phyloP scores from a whole-genome alignment of 2,797 vertebrate genomes.

The Dromococcyx pavoninus region DNA sequence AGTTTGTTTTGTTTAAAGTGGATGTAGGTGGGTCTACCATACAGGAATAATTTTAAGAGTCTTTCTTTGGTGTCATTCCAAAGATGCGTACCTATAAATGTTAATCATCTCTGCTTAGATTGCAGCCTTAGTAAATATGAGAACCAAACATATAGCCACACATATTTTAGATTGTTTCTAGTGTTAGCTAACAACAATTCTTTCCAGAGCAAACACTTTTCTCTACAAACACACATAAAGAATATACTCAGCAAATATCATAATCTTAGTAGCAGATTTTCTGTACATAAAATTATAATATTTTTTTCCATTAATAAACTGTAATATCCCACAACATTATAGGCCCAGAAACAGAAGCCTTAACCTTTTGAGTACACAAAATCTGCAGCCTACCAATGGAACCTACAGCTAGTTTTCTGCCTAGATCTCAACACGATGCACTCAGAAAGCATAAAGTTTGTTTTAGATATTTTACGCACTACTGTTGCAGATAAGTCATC shows the following conservation, averaged over 20 bases:
- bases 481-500: neutral
- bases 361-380: neutral
- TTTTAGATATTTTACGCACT: neutral
- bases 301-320: neutral
- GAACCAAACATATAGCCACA: neutral
- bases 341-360: neutral
- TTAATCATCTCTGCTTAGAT: neutral
- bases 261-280: neutral
- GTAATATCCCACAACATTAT: neutral
- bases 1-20: neutral
- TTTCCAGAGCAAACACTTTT: neutral
- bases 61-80: neutral
- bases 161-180: neutral
- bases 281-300: neutral
- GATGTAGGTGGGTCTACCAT: neutral
- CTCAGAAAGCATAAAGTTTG: neutral
- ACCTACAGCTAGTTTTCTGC: neutral
- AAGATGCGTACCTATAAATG: neutral
- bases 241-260: neutral
- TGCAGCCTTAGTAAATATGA: neutral
- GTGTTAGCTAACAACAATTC: neutral
- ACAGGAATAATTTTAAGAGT: neutral
- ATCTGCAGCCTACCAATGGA: neutral
- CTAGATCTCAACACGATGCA: neutral
- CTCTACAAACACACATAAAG: neutral